Evolutionary conservation across 92 coral and sea anemone genomes (phyloP).

Genomic region (Heteractis magnifica): DNA sequence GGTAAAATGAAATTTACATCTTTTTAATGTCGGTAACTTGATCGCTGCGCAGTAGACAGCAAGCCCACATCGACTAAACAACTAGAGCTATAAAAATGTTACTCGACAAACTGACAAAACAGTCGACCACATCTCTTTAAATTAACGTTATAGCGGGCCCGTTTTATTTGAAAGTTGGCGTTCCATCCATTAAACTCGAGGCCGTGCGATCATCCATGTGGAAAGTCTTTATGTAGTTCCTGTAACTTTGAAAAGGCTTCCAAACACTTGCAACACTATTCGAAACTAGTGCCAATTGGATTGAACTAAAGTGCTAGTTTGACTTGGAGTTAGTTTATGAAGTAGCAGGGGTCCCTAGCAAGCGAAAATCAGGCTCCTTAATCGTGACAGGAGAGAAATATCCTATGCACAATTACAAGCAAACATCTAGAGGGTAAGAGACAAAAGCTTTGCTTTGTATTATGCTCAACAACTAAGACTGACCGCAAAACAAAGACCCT

Average conservation of each 20-base stretch:
- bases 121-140: neutral
- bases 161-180: neutral
- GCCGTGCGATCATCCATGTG: conserved; percentile 19
- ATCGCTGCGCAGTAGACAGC: neutral
- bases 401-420: neutral
- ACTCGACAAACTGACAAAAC: conserved; percentile 1
- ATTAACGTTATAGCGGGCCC: neutral
- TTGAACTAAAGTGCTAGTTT: neutral
- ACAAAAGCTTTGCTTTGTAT: conserved; percentile 8
- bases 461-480: conserved; percentile 17
- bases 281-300: neutral
- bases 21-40: neutral
- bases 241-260: conserved; percentile 21
- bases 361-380: neutral
- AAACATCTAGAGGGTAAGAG: neutral
- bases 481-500: neutral
- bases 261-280: conserved; percentile 2
- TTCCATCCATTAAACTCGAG: neutral
- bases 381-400: neutral
- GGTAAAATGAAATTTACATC: neutral
- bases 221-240: conserved; percentile 10
- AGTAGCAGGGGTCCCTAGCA: neutral
- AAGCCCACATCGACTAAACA: neutral
- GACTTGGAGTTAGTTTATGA: neutral
- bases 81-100: neutral